Percentiles rank a stretch among this genome's conserved stretches.
phyloP scores from a whole-genome alignment of 2,797 vertebrate genomes.

The Micromesistius poutassou region DNA sequence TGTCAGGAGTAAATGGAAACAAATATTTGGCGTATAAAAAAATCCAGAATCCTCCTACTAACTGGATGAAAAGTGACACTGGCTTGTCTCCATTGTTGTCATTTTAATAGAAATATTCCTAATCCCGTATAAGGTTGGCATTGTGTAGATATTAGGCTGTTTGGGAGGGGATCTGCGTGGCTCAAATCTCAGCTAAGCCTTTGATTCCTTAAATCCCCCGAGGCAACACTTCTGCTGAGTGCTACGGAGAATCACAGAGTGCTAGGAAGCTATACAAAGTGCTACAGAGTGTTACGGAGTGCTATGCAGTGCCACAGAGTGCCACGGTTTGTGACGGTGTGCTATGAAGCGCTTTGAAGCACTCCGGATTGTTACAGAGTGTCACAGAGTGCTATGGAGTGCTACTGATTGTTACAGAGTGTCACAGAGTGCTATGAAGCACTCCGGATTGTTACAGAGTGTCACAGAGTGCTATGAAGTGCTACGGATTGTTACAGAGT shows the following conservation, averaged over 20 bases:
- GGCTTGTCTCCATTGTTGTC: slow-evolving; percentile 33
- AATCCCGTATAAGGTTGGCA: slow-evolving; percentile 50
- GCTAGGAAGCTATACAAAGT: slow-evolving; percentile 17
- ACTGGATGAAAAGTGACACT: too few species aligned
- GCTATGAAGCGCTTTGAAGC: neutral
- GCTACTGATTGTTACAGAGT: too few species aligned
- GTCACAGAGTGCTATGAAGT: too few species aligned
- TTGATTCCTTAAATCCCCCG: slow-evolving; percentile 65
- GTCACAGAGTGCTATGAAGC: too few species aligned
- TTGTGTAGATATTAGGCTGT: slow-evolving; percentile 58
- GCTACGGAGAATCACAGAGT: slow-evolving; percentile 30
- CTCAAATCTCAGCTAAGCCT: slow-evolving; percentile 65
- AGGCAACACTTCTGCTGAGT: slow-evolving; percentile 50
- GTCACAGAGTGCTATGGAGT: neutral
- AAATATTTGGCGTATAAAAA: too few species aligned
- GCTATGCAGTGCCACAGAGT: too few species aligned
- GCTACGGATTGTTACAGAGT: too few species aligned
- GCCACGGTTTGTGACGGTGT: neutral
- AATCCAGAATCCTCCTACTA: too few species aligned
- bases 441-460: too few species aligned
- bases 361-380: neutral
- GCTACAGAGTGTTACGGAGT: too few species aligned
- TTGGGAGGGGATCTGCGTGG: slow-evolving; percentile 55
- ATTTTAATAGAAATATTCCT: slow-evolving; percentile 39
- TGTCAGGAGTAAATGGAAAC: too few species aligned